Evolutionary conservation across 1,140 invertebrate species (phyloP), one percentile per base, ranked within the genome.

Genomic region (Delia radicum): DNA sequence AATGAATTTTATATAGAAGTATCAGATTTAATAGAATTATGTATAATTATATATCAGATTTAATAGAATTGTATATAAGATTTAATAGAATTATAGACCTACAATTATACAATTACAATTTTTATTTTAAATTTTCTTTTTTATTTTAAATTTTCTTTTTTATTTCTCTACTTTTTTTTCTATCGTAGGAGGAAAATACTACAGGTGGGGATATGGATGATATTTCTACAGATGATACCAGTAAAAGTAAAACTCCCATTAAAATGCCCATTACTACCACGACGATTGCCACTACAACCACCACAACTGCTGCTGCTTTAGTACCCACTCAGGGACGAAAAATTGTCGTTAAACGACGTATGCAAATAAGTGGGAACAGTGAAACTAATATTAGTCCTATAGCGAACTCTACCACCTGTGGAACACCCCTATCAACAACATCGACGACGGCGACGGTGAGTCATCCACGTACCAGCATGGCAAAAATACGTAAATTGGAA

Each of bases 281-380:
- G 12, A 73, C 73, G 3, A 71, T 76, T 0, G 37, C 79, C 21
- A 74, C 12, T 46, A 12, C 77, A 24, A 74, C 72, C 37, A 33
- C 13, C 21, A 24, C 78, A n/a, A 78, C 75, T 42, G 77, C 77
- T 55, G 74, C 79, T 28, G 75, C 79, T 2, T 27, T 79, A 4
- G 77, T 75, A 3, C 63, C 80, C 4, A 74, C 78, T 0, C 79
- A 77, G n/a, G 76, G 80, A n/a, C 72, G 81, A 3, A 80, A 77
- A 75, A 77, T 82, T 29, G 81, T 82, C 15, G 74, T 85, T 6
- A 85, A 85, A 73, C 81, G 83, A 24, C 81, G 83, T 4, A 72
- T 77, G 74, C 76, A 74, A 72, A 21, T 75, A 31, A 48, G 55
- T 2, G 71, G 65, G n/a, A 61, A 27, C 29, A 74, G 6, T 42